These are phyloP conservation scores for Hetaerina americana DNA, from an alignment of 1,140 invertebrate species.

Conservation along the genomic window DNA sequence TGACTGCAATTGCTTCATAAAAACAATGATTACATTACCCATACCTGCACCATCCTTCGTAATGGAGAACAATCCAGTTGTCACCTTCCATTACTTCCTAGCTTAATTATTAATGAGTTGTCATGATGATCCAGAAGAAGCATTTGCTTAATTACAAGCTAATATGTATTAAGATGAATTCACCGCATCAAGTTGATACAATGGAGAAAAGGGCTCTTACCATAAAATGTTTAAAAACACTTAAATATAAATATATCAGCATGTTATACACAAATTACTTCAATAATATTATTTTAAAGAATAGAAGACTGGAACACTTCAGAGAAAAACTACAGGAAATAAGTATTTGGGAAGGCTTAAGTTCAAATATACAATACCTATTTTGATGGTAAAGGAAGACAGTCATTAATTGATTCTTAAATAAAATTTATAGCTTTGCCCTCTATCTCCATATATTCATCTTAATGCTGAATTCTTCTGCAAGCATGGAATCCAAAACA, in stretches of 20 bases:
- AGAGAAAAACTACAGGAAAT: no score
- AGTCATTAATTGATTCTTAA: not conserved
- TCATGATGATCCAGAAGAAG: not conserved
- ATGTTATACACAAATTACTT: no score
- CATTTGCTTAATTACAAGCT: not conserved
- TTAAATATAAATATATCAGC: no score
- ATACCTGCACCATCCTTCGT: not conserved
- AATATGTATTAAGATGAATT: not conserved
- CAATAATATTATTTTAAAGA: no score
- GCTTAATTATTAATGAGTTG: no score
- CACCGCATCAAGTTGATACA: not conserved
- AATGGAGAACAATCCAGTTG: not conserved
- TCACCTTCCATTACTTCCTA: not conserved
- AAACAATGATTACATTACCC: no score
- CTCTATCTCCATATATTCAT: not conserved
- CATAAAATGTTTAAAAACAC: no score
- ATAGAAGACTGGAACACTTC: no score
- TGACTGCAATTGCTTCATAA: no score
- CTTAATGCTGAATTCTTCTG: not conserved
- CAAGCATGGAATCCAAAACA: not conserved
- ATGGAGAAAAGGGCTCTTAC: no score
- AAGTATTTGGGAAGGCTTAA: no score
- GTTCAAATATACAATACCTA: no score
- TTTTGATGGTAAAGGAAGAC: not conserved
- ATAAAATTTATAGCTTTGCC: not conserved